Conservation (phyloP, 92 coral and sea anemone genomes). For the Pocillopora meandrina region DNA sequence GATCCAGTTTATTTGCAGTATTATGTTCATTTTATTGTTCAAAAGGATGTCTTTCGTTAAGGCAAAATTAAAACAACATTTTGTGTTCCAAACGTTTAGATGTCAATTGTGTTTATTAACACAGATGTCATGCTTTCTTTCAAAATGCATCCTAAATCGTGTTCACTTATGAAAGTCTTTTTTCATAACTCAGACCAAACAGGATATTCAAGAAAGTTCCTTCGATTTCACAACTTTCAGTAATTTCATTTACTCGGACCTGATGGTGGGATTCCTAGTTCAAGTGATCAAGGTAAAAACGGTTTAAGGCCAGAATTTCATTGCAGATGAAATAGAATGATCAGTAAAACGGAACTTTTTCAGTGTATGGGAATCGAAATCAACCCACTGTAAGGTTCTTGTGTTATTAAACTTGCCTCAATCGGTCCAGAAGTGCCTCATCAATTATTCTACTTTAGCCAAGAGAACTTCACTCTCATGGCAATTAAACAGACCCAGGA, state of each 20-base stretch:
- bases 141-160: no score
- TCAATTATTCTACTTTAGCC: not conserved
- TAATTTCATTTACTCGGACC: no score
- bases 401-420: not conserved
- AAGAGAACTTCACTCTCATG: not conserved
- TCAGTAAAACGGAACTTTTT: not conserved
- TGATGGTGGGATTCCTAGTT: no score
- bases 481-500: not conserved
- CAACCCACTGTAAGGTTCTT: not conserved
- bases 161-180: no score
- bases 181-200: no score
- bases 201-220: no score
- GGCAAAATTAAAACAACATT: constrained; percentile 1
- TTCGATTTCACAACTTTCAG: no score
- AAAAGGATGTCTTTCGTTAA: not conserved
- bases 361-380: not conserved
- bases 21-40: not conserved
- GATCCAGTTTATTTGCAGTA: not conserved
- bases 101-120: not conserved
- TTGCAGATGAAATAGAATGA: not conserved
- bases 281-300: no score
- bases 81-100: not conserved
- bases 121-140: no score
- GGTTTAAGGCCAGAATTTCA: not conserved
- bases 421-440: not conserved